Evolutionary conservation across 1,140 invertebrate species (phyloP).

Genomic region (Bombus ignitus): DNA sequence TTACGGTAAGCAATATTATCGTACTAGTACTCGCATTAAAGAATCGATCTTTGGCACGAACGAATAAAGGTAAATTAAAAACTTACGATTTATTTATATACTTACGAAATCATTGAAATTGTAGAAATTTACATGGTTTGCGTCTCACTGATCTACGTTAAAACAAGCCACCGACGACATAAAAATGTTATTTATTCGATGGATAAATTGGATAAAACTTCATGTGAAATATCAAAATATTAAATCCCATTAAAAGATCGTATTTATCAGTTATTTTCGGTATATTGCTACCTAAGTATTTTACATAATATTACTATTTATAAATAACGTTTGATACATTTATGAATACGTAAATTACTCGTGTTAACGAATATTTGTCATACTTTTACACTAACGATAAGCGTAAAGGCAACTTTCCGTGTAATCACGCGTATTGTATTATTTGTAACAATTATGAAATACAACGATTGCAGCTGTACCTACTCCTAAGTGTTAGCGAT

Average conservation of each 20-base stretch:
- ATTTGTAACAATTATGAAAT: neutral
- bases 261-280: too few species aligned
- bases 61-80: neutral
- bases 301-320: neutral
- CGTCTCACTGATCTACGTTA: too few species aligned
- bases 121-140: neutral
- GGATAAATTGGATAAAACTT: too few species aligned
- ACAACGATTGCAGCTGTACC: too few species aligned
- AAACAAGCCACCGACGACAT: too few species aligned
- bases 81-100: neutral
- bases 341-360: neutral
- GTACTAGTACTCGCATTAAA: too few species aligned
- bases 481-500: neutral
- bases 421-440: neutral
- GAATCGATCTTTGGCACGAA: neutral
- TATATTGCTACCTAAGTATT: neutral
- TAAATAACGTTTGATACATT: neutral
- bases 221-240: accelerated
- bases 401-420: neutral
- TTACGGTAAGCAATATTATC: too few species aligned
- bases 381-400: neutral
- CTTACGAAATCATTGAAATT: neutral
- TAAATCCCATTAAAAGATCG: too few species aligned
- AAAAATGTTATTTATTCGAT: too few species aligned
- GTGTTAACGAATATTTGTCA: too few species aligned